These are phyloP conservation scores for Pseudoatta argentina DNA, from an alignment of 1,140 invertebrate genomes.

Conservation along the genomic window DNA sequence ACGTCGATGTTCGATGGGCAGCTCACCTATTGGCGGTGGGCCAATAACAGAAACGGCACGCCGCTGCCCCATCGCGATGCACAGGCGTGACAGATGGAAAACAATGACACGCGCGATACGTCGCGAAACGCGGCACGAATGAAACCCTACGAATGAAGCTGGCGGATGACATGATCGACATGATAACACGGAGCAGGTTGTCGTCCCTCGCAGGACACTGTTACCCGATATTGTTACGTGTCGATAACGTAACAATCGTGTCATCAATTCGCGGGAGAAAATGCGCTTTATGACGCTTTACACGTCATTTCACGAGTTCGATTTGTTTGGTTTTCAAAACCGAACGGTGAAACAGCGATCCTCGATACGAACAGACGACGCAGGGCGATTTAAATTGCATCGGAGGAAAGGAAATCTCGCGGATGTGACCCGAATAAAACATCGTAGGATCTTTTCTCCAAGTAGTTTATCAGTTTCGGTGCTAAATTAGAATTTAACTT, in stretches of 20 bases:
- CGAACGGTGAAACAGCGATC: neutral
- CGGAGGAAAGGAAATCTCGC: neutral
- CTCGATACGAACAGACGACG: neutral
- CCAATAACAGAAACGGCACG: slow-evolving; percentile 74
- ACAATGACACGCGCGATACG: slow-evolving; percentile 69
- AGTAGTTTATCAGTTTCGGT: neutral
- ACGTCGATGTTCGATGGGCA: slow-evolving; percentile 70
- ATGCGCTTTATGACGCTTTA: slow-evolving; percentile 4
- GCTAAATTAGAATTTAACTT: neutral
- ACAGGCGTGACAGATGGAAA: slow-evolving; percentile 76
- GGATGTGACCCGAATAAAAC: neutral
- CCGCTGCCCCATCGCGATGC: slow-evolving; percentile 69
- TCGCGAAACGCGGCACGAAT: slow-evolving; percentile 29
- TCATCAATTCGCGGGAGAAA: slow-evolving; percentile 47
- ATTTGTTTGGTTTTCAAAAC: neutral
- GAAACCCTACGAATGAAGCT: slow-evolving; percentile 15
- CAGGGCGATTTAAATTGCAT: neutral
- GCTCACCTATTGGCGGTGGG: slow-evolving; percentile 74
- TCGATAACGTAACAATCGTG: slow-evolving; percentile 55
- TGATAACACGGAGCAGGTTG: slow-evolving; percentile 44
- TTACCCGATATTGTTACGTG: slow-evolving; percentile 51
- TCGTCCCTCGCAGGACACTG: slow-evolving; percentile 35
- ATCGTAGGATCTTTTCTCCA: neutral
- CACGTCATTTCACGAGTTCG: neutral
- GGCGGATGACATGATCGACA: slow-evolving; percentile 33